Evolutionary conservation across 2,888 invertebrate genomes (phyloP), one percentile per base, ranked within the genome.

Genomic region (Zhuqinia jingwanae): DNA sequence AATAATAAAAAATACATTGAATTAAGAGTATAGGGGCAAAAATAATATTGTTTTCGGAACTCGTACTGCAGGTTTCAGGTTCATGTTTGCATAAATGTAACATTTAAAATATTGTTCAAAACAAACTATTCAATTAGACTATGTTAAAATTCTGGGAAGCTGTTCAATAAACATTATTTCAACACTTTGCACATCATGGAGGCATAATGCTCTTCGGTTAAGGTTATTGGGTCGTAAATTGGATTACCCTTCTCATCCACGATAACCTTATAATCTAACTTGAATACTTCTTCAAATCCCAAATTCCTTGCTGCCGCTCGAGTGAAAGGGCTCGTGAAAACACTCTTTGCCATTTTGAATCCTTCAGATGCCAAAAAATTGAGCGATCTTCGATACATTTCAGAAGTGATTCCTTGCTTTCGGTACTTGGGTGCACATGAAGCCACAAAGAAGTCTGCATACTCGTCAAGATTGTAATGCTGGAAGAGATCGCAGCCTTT

Each of bases 281-380:
- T 63, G 42, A 45, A 76, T 2, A 83, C 68, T 80, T 89, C 83
- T 45, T 77, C 82, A 63, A 88, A 89, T 8, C 87, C 88, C 30
- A 82, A 73, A 0, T 77, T 80, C 2, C 60, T 70, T 0, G 79
- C 89, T 8, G 73, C 82, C 3, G n/a, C 25, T 47, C 89, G 75
- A 2, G 89, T 85, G 22, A 68, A 87, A 8, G 89, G 89, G 81
- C 87, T 88, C 1, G 89, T 87, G 27, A 87, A 89, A n/a, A 85
- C 81, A 11, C 87, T 87, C 58, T 88, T 89, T 0, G 83, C 87
- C 80, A 89, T 65, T 65, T 83, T 83, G 60, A 87, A 88, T 30
- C 89, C 89, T 76, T 81, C 76, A 17, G 86, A 84, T 36, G 73
- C n/a, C 20, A 87, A 58, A 42, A 87, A 87, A 27, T 76, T 27